A percentile compares a stretch with the other conserved stretches of the same genome.
Conservation (phyloP, 2,797 vertebrate genomes). For the Melanotaenia pygmaea region DNA sequence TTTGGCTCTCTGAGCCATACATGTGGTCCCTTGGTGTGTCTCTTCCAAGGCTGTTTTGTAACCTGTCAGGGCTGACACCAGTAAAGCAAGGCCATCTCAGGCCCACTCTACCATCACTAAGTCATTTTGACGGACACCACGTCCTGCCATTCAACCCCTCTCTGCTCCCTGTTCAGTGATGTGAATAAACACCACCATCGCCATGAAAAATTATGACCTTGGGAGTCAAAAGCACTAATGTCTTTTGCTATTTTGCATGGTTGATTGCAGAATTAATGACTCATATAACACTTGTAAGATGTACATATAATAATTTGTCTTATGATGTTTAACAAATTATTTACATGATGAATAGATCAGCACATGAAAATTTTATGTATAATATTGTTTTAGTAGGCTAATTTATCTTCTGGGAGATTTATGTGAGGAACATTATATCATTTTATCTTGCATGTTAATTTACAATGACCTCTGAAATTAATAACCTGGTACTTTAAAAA, state of each 20-base stretch:
- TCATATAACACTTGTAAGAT: constrained; percentile 21
- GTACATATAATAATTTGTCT: constrained; percentile 4
- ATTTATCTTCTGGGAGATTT: constrained; percentile 7
- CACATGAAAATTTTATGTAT: background rate
- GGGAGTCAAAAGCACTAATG: constrained; percentile 20
- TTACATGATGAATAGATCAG: constrained; percentile 30
- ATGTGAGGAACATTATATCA: background rate
- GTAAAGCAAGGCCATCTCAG: constrained; percentile 48
- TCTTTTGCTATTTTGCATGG: constrained; percentile 23
- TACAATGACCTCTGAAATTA: constrained; percentile 15
- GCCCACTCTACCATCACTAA: constrained; percentile 63
- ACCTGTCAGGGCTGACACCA: constrained; percentile 65
- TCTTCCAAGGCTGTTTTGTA: constrained; percentile 66
- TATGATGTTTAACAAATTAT: background rate
- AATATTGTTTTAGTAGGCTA: background rate
- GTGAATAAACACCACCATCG: constrained; percentile 50
- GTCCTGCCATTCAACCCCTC: constrained; percentile 43
- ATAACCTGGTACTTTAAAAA: constrained; percentile 2
- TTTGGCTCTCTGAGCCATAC: constrained; percentile 12
- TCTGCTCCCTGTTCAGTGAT: constrained; percentile 52
- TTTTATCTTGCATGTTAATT: background rate
- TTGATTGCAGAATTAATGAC: constrained; percentile 46
- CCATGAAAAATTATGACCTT: constrained; percentile 56
- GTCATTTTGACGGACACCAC: constrained; percentile 67
- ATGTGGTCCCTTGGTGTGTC: constrained; percentile 21